These are phyloP conservation scores for Acrossocheilus wenchowensis DNA, from an alignment of 2,797 vertebrate genomes.

Conservation along the genomic window DNA sequence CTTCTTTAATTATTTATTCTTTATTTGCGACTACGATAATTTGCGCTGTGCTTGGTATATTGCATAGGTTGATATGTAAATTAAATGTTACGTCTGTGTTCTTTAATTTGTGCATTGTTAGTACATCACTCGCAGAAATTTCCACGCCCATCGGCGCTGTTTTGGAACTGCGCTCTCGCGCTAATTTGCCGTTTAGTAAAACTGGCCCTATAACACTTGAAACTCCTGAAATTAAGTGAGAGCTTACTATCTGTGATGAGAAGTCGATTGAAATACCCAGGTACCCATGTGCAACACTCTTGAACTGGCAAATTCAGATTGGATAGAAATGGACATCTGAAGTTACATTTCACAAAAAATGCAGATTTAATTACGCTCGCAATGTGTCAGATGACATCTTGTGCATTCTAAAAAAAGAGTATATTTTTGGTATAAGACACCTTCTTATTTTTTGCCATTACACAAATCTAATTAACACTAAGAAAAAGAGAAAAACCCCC, in stretches of 20 bases:
- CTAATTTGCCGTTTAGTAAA: no score
- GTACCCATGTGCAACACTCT: neutral
- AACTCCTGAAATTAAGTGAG: neutral
- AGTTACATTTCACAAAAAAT: neutral
- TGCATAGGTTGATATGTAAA: no score
- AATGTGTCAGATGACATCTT: neutral
- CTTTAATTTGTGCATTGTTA: no score
- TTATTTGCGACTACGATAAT: no score
- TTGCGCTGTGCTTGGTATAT: no score
- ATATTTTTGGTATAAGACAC: neutral
- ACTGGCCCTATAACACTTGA: neutral
- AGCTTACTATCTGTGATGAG: neutral
- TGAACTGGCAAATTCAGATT: neutral
- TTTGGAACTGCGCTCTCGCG: no score
- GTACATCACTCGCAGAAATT: no score
- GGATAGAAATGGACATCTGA: neutral
- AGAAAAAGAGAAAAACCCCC: neutral
- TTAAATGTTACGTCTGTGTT: no score
- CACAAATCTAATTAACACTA: constrained; percentile 14
- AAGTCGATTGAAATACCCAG: neutral
- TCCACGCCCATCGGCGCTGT: no score
- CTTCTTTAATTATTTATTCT: no score
- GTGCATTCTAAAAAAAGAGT: no score
- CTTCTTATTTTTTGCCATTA: neutral
- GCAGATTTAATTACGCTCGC: neutral